Evolutionary conservation across 1,140 invertebrate genomes (phyloP).

Genomic region (Augochlora pura): DNA sequence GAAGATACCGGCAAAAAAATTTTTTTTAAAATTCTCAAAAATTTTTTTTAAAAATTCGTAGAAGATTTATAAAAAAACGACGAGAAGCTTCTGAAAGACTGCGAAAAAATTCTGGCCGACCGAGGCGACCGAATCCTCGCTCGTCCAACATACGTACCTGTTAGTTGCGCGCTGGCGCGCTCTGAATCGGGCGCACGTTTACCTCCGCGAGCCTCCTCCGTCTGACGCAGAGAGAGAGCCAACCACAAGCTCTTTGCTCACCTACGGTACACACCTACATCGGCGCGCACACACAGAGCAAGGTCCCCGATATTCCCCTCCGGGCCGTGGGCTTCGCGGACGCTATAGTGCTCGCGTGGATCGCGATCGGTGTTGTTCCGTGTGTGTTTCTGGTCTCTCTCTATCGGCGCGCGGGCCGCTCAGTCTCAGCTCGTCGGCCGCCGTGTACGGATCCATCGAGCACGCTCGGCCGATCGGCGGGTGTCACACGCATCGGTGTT

Average conservation of each 20-base stretch:
- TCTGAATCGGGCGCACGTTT: background rate
- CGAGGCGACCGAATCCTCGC: background rate
- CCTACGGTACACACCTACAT: background rate
- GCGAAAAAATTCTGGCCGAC: background rate
- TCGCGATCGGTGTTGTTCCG: constrained; percentile 45
- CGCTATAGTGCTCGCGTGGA: constrained; percentile 40
- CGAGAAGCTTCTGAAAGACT: too few relatives aligned
- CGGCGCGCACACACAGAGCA: too few relatives aligned
- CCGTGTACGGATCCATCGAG: constrained; percentile 59
- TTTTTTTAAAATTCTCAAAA: too few relatives aligned
- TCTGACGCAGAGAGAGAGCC: background rate
- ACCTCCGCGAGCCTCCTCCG: constrained; percentile 15
- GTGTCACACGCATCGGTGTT: constrained; percentile 36
- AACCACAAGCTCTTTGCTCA: background rate
- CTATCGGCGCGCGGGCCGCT: constrained; percentile 5
- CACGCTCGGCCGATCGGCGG: constrained; percentile 49
- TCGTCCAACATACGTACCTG: constrained; percentile 23
- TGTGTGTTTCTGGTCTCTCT: constrained; percentile 5
- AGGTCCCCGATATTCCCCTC: background rate
- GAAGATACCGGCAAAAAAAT: too few relatives aligned
- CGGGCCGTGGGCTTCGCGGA: constrained; percentile 36
- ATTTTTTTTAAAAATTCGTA: too few relatives aligned
- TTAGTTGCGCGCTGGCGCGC: background rate
- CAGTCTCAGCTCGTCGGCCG: constrained; percentile 64
- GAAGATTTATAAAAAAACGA: too few relatives aligned